phyloP scores from a whole-genome alignment of 2,797 vertebrate genomes.

The Hoplostethus mediterraneus region DNA sequence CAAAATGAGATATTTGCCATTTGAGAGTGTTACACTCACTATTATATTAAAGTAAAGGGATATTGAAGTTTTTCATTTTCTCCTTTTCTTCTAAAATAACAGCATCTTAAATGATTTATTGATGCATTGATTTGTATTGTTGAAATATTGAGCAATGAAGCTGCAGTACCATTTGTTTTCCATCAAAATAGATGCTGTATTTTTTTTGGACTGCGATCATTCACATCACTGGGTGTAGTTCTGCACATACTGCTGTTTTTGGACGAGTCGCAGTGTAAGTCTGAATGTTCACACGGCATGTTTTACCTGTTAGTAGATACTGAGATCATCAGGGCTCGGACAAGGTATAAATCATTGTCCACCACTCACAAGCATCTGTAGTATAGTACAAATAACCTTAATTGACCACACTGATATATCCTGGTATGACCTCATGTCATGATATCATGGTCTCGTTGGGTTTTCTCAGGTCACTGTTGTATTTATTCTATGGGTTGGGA shows the following conservation, averaged over 20 bases:
- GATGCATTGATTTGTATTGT: neutral
- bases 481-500: neutral
- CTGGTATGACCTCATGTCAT: conserved; percentile 25
- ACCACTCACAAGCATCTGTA: neutral
- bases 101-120: conserved; percentile 15
- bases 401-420: conserved; percentile 17
- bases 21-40: neutral
- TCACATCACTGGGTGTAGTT: neutral
- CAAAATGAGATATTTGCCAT: too few species aligned
- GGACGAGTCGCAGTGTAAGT: neutral
- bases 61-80: neutral
- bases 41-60: too few species aligned
- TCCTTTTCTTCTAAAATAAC: conserved; percentile 14
- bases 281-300: neutral
- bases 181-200: neutral
- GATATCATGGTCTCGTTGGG: conserved; percentile 15
- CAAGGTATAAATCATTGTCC: neutral
- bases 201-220: neutral
- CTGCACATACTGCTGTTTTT: neutral
- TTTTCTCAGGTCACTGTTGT: neutral
- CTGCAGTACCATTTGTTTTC: neutral
- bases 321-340: too few species aligned
- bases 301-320: neutral
- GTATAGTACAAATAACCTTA: conserved; percentile 3
- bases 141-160: conserved; percentile 17